phyloP scores from a whole-genome alignment of 2,888 invertebrate species.

The Sarcophaga rosellei region DNA sequence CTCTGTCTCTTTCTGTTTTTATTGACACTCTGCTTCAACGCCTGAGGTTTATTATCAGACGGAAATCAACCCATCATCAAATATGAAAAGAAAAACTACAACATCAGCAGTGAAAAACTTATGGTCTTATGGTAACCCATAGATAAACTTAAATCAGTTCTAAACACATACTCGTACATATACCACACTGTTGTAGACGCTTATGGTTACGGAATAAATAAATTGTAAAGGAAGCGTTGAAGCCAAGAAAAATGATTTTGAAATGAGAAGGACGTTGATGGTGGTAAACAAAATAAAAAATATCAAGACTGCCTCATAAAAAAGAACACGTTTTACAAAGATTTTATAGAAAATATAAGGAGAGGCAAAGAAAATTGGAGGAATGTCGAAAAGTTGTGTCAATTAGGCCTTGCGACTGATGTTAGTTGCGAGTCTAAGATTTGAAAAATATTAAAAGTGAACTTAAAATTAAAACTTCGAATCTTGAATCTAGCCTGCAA shows the following conservation, averaged over 20 bases:
- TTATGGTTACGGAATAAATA: constrained; percentile 17
- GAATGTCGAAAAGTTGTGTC: too few species aligned
- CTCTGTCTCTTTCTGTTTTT: constrained; percentile 6
- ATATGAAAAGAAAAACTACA: constrained; percentile 3
- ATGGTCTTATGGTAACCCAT: constrained; percentile 41
- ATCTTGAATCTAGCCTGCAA: too few species aligned
- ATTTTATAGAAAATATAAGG: too few species aligned
- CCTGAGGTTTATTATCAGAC: constrained; percentile 63
- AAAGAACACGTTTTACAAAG: too few species aligned
- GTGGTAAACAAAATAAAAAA: constrained; percentile 6
- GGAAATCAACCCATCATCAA: constrained; percentile 10
- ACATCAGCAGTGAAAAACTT: constrained; percentile 12
- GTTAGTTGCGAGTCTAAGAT: too few species aligned
- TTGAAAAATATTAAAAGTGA: too few species aligned
- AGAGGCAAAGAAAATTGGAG: too few species aligned
- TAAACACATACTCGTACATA: neutral
- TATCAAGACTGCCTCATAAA: too few species aligned
- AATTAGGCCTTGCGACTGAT: too few species aligned
- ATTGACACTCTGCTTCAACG: constrained; percentile 67
- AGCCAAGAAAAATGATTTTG: constrained; percentile 18
- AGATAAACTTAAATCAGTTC: constrained; percentile 54
- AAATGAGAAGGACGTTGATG: constrained; percentile 17
- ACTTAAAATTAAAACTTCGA: too few species aligned
- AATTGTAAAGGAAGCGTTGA: constrained; percentile 2
- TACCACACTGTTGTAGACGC: neutral